phyloP scores from a whole-genome alignment of 2,888 invertebrate species.

The Netelia virgata region DNA sequence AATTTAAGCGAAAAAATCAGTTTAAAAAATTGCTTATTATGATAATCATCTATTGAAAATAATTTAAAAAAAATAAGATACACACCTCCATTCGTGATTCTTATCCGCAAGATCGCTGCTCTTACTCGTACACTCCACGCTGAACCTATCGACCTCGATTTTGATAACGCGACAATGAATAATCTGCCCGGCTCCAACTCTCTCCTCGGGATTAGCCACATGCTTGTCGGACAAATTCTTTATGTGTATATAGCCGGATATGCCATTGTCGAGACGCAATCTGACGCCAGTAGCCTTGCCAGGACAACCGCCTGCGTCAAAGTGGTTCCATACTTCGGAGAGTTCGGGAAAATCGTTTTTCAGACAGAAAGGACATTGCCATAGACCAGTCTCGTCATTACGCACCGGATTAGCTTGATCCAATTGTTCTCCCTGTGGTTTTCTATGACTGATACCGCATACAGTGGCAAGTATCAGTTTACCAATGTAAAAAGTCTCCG shows the following conservation, averaged over 20 bases:
- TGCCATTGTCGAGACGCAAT: constrained; percentile 95
- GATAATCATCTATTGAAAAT: constrained; percentile 14
- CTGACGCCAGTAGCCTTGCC: constrained; percentile 98
- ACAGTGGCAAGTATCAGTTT: constrained; percentile 95
- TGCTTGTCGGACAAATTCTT: constrained; percentile 97
- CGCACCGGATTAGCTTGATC: constrained; percentile 98
- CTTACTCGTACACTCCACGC: constrained; percentile 96
- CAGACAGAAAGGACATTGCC: constrained; percentile 99
- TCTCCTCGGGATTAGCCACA: constrained; percentile 96
- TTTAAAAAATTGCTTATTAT: constrained; percentile 27
- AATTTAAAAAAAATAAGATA: neutral
- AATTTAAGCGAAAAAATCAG: constrained; percentile 36
- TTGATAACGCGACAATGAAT: constrained; percentile 96
- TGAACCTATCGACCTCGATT: constrained; percentile 97
- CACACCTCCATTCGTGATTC: constrained; percentile 94
- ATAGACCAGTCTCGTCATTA: constrained; percentile 96
- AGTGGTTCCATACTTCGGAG: constrained; percentile 99
- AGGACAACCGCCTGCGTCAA: constrained; percentile 97
- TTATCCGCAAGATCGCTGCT: constrained; percentile 96
- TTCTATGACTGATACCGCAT: constrained; percentile 92
- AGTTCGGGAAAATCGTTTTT: constrained; percentile 98
- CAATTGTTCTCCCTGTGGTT: constrained; percentile 96
- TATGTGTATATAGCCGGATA: constrained; percentile 96
- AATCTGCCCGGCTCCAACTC: constrained; percentile 93
- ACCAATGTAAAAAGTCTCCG: constrained; percentile 95